Evolutionary conservation across 2,888 invertebrate species (phyloP).

Genomic region (Lumbricus terrestris): DNA sequence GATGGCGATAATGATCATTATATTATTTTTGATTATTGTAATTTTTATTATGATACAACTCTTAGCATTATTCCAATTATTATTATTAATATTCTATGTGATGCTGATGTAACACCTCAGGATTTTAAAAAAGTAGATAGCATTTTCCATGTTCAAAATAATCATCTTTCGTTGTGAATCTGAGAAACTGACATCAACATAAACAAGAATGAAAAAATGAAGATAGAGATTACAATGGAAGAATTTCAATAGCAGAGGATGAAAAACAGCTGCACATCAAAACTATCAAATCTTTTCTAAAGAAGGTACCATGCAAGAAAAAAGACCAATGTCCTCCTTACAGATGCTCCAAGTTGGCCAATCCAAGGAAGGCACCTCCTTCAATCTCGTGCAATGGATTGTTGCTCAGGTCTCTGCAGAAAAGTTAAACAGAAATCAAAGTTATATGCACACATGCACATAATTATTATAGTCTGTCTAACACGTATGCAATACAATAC

Average conservation of each 20-base stretch:
- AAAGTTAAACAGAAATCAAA: background rate
- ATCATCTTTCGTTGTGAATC: background rate
- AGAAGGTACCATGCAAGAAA: background rate
- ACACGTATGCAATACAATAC: too few species aligned
- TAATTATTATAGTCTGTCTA: too few species aligned
- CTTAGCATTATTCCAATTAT: too few species aligned
- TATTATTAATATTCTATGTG: too few species aligned
- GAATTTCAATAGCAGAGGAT: background rate
- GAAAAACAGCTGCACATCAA: background rate
- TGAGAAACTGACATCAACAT: background rate
- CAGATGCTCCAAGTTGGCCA: background rate
- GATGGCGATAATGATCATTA: too few species aligned
- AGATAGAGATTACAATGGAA: background rate
- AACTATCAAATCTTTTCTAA: background rate
- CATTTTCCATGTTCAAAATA: too few species aligned
- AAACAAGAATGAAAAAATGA: background rate
- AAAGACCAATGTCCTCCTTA: background rate
- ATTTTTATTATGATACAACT: too few species aligned
- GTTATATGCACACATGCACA: too few species aligned
- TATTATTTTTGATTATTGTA: too few species aligned
- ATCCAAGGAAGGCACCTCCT: background rate
- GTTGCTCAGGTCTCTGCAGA: background rate
- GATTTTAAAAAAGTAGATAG: too few species aligned
- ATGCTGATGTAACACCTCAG: too few species aligned
- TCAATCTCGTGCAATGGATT: background rate